Evolutionary conservation across 2,888 invertebrate species (phyloP), one percentile per base, ranked within the genome.

Genomic region (Apocheima hispidaria): DNA sequence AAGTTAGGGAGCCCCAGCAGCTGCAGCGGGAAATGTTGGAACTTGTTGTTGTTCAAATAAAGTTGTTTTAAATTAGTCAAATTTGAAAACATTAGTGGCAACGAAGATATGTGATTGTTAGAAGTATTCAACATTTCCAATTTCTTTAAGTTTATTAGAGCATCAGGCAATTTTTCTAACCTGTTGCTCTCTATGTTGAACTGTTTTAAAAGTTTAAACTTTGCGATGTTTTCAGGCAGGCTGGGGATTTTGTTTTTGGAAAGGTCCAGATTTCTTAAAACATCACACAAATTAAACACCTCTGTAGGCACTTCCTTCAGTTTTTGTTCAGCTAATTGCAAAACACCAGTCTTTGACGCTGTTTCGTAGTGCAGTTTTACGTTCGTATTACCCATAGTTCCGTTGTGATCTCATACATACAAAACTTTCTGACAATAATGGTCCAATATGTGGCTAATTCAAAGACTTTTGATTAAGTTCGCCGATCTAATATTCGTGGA

Each of bases 301-400:
- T 95, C 95, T 38, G 89, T 86, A 33, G 96, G 96, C 80, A 96
- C 94, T 87, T 96, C 96, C 75, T 97, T 97, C 54, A 99, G 90
- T 76, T 96, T 97, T 60, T 95, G 94, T 73, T 96, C 95, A 2
- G 97, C 96, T 66, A 99, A 92, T 84, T 98, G 98, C 63, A 99
- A 93, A 33, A 98, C 96, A 14, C 99, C 99, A 18, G 99, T 99
- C 92, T 99, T 99, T 76, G 97, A 96, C 12, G 99, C 99, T 55
- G 97, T 99, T 82, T 98, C 98, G 79, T 98, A 95, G 84, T 99
- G 99, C 81, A 97, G 97, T 83, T 98, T 98, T 54, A 98, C 87
- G 64, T 95, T 96, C 60, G 97, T 95, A 88, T 98, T 99, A 51
- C 98, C 98, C 98, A 99, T 98, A 40, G 44, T 48, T 30, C 7